These are phyloP conservation scores for Cuculus canorus DNA, from an alignment of 2,797 vertebrate genomes.

Conservation along the genomic window DNA sequence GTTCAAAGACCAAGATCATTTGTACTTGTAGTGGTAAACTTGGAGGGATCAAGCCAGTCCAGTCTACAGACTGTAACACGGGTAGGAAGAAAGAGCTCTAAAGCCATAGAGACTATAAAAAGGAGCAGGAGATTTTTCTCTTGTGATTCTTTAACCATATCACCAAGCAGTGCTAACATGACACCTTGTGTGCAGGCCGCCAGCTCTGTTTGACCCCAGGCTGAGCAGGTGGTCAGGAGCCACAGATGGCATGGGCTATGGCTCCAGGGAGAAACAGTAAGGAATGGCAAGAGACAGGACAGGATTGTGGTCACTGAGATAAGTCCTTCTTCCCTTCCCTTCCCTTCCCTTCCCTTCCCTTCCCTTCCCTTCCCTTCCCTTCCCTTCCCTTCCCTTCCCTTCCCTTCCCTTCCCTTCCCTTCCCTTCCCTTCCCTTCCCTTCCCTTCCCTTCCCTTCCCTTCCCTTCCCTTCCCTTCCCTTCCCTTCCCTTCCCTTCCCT, in stretches of 20 bases:
- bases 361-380: no score
- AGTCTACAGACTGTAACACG: background rate
- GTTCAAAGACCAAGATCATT: background rate
- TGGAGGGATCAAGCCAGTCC: background rate
- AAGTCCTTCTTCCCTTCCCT: background rate
- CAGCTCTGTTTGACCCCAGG: fast-evolving
- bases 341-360: no score
- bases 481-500: no score
- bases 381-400: no score
- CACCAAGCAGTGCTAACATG: background rate
- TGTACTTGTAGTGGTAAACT: background rate
- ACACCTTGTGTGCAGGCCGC: no score
- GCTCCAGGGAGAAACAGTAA: background rate
- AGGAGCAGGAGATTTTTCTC: background rate
- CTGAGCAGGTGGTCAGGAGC: background rate
- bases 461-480: no score
- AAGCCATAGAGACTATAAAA: background rate
- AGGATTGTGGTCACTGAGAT: background rate
- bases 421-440: no score
- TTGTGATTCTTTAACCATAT: no score
- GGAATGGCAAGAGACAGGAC: background rate
- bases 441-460: no score
- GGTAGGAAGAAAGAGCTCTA: background rate
- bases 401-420: no score
- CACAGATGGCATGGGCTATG: background rate